Evolutionary conservation across 2,888 invertebrate genomes (phyloP), one percentile per base, ranked within the genome.

Genomic region (Ophonus ardosiacus): DNA sequence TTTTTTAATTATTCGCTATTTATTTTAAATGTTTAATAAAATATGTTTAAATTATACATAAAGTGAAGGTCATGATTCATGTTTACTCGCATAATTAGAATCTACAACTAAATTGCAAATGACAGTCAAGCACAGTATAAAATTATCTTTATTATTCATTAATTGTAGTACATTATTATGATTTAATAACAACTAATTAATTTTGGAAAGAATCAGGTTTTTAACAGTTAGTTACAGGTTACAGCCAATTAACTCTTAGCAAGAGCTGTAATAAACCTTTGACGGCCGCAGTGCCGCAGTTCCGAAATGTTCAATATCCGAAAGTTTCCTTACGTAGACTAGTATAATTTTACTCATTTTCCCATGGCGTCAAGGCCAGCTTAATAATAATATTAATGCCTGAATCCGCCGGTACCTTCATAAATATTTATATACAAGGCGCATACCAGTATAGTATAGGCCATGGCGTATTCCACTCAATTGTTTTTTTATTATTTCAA

Each of bases 371-470:
- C 78, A 78, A 78, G 78, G 59, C 56, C 59, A 31, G 15, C 17
- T 17, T 57, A 57, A 57, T 78, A 78, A 78, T 18, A 56, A 78
- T 78, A 78, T 78, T 78, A 78, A 78, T 78, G 13, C 56, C 57
- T 56, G 18, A 21, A 78, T 78, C 56, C 56, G 56, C 76, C 76
- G 21, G 76, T 56, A 76, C n/a, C 21, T 78, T 78, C 78, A 78
- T 78, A 24, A 78, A 78, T 78, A 78, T 78, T 78, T 78, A 78
- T 78, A 31, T n/a, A 57, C 15, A 56, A 15, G 74, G 17, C n/a
- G 24, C 21, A 78, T 78, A 78, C 57, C 76, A 76, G 56, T 43
- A 74, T 31, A 40, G 7, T 38, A 76, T 24, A 57, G 24, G 0
- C 56, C 78, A 24, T 18, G 56, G 56, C 7, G 51, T n/a, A 8